Percentiles rank a stretch among this genome's conserved stretches.
Conservation (phyloP, 2,888 invertebrate species). For the Augiades crinisus region DNA sequence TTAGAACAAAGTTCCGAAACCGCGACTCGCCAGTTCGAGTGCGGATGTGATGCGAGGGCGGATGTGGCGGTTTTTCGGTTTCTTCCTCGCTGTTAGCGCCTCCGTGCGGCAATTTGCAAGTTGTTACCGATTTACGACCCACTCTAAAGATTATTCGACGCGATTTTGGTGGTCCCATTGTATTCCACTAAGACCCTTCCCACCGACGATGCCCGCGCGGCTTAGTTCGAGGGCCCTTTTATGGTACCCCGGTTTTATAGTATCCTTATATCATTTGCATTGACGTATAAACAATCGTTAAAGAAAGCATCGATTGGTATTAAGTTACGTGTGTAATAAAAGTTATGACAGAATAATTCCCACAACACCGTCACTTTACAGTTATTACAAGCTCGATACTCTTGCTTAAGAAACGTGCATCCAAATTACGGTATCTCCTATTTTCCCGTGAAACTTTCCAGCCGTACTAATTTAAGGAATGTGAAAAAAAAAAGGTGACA, state of each 20-base stretch:
- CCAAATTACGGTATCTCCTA: background rate
- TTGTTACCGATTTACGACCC: constrained; percentile 75
- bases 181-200: constrained; percentile 58
- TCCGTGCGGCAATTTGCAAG: constrained; percentile 77
- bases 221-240: constrained; percentile 60
- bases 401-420: too few species aligned
- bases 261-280: constrained; percentile 65
- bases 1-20: constrained; percentile 20
- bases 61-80: constrained; percentile 61
- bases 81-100: constrained; percentile 68
- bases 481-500: constrained; percentile 21
- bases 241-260: constrained; percentile 61
- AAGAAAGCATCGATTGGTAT: constrained; percentile 25
- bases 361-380: background rate
- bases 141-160: constrained; percentile 73
- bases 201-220: constrained; percentile 45
- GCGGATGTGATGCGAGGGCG: constrained; percentile 77
- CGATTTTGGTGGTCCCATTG: constrained; percentile 79
- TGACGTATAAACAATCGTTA: constrained; percentile 56
- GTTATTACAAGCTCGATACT: too few species aligned
- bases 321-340: constrained; percentile 14
- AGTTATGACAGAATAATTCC: constrained; percentile 13
- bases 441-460: background rate
- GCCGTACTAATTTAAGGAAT: constrained; percentile 21
- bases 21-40: constrained; percentile 51